Percentiles rank a stretch among this genome's conserved stretches.
These are phyloP conservation scores for Pristionchus entomophagus DNA, from an alignment of 2,888 invertebrate species.

Conservation along the genomic window DNA sequence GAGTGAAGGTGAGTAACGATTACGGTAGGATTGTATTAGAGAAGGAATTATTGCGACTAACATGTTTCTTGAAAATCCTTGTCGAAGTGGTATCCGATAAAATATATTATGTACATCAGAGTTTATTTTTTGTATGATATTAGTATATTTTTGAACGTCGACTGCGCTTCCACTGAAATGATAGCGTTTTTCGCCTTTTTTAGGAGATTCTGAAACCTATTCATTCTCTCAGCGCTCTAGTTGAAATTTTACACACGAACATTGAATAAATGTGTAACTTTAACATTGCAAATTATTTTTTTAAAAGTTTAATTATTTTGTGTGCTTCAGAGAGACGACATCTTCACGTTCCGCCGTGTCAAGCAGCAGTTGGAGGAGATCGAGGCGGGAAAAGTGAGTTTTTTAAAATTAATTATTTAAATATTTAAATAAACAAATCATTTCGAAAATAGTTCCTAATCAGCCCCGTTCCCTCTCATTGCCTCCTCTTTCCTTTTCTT, in stretches of 20 bases:
- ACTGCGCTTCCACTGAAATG: not conserved
- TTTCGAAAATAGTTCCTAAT: not conserved
- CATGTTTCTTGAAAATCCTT: too few species aligned
- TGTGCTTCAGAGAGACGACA: conserved; percentile 35
- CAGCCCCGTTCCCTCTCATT: not conserved
- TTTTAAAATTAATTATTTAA: not conserved
- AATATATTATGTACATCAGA: too few species aligned
- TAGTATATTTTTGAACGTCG: not conserved
- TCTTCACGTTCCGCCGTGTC: conserved; percentile 47
- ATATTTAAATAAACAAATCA: not conserved
- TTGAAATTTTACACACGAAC: too few species aligned
- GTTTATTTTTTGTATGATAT: too few species aligned
- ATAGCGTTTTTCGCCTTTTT: too few species aligned
- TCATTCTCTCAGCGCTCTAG: too few species aligned
- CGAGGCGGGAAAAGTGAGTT: conserved; percentile 40
- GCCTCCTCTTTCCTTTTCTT: not conserved
- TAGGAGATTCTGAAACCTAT: not conserved
- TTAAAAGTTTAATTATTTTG: too few species aligned
- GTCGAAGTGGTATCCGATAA: too few species aligned
- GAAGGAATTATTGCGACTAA: too few species aligned
- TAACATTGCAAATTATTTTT: too few species aligned
- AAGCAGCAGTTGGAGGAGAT: conserved; percentile 45
- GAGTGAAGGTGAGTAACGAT: conserved; percentile 10
- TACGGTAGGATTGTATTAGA: too few species aligned
- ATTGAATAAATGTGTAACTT: too few species aligned